Conservation (phyloP, 2,888 invertebrate species). For the Ichneumoninae sp. region DNA sequence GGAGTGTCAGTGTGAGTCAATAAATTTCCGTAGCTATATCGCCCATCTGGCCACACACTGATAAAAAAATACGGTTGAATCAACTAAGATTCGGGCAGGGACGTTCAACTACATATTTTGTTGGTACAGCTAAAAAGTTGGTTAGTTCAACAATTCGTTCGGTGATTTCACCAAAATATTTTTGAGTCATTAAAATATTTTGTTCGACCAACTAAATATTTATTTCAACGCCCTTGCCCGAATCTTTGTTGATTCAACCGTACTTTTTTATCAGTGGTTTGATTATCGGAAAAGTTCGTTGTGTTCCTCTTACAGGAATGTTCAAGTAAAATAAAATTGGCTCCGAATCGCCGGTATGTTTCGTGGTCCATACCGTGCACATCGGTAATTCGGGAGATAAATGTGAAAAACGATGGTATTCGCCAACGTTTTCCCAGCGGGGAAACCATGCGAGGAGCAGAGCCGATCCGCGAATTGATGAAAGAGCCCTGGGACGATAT, state of each 20-base stretch:
- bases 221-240: no score
- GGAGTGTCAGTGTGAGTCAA: no score
- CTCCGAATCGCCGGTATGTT: background rate
- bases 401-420: background rate
- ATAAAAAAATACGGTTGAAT: no score
- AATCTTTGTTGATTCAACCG: no score
- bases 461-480: slow-evolving; percentile 64
- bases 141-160: no score
- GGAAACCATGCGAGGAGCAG: background rate
- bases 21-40: no score
- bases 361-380: background rate
- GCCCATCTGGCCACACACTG: background rate
- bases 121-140: no score
- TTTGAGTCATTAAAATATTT: no score
- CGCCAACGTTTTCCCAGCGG: slow-evolving; percentile 1
- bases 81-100: no score
- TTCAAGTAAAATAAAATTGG: background rate
- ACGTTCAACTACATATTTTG: no score
- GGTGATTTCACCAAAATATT: no score
- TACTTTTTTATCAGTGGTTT: background rate
- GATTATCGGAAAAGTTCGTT: background rate
- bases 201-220: no score
- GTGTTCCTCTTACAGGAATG: background rate
- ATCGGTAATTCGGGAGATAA: background rate
- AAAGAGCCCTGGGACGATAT: slow-evolving; percentile 68